Conservation (phyloP, 2,888 invertebrate genomes). For the Drosophila putrida region DNA sequence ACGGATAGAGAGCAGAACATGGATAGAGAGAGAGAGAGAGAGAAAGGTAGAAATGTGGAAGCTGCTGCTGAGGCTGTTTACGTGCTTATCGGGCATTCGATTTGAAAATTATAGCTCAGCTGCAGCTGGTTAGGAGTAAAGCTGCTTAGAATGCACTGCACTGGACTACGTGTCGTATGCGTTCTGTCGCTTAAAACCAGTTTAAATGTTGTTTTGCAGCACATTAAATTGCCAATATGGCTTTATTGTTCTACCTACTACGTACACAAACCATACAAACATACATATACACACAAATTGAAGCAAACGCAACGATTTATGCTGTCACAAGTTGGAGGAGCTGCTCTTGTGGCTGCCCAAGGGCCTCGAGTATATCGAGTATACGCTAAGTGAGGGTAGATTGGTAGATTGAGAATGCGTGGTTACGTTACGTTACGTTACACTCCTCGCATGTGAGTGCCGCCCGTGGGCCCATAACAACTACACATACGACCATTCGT, state of each 20-base stretch:
- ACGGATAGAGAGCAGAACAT: not conserved
- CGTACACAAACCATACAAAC: not conserved
- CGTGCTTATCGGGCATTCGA: conserved; percentile 60
- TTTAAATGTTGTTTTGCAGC: conserved; percentile 60
- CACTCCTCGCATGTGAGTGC: conserved; percentile 39
- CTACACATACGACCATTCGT: conserved; percentile 22
- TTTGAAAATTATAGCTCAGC: conserved; percentile 45
- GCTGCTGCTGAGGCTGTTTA: conserved; percentile 40
- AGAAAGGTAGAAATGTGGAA: conserved; percentile 8
- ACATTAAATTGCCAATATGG: conserved; percentile 78
- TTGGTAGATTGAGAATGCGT: conserved; percentile 39
- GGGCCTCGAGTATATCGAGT: conserved; percentile 28
- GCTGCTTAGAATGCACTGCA: conserved; percentile 63
- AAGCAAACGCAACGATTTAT: conserved; percentile 70
- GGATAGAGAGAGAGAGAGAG: not conserved
- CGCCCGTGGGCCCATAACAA: conserved; percentile 66
- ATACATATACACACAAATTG: conserved; percentile 20
- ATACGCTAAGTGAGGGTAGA: not conserved
- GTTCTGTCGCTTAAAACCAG: conserved; percentile 54
- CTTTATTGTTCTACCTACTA: conserved; percentile 62
- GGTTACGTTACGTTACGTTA: conserved; percentile 20
- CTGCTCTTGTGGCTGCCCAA: conserved; percentile 25
- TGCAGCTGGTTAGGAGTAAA: conserved; percentile 31
- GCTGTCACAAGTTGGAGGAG: conserved; percentile 63
- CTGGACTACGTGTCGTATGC: conserved; percentile 58